phyloP scores from a whole-genome alignment of 1,140 invertebrate species.

The Eulimnadia texana region DNA sequence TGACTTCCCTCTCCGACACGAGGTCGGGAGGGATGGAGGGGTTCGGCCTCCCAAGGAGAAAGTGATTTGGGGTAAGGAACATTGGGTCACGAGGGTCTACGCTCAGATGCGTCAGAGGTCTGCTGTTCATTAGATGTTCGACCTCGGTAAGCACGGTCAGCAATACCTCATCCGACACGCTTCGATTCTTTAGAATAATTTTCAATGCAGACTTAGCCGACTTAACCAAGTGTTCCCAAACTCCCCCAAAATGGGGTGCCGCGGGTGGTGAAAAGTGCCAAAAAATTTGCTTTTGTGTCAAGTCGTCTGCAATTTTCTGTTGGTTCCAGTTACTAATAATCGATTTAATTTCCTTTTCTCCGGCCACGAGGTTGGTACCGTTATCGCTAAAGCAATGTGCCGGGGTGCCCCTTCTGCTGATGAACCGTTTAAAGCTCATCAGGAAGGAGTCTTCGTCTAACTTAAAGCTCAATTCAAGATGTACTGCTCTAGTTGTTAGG shows the following conservation, averaged over 20 bases:
- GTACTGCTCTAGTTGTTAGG: constrained; percentile 22
- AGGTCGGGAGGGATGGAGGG: background rate
- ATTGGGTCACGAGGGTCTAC: constrained; percentile 13
- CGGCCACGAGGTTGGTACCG: constrained; percentile 24
- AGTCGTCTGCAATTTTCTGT: background rate
- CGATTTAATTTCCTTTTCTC: constrained; percentile 18
- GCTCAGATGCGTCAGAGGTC: constrained; percentile 14
- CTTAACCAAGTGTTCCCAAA: constrained; percentile 9
- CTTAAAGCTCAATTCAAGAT: constrained; percentile 22
- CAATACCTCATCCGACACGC: background rate
- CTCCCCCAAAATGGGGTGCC: constrained; percentile 12
- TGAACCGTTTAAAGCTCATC: constrained; percentile 22
- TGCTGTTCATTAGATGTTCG: constrained; percentile 20
- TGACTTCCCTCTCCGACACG: background rate
- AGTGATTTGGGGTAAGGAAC: constrained; percentile 17
- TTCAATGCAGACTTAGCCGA: constrained; percentile 16
- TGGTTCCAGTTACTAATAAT: background rate
- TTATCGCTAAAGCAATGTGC: constrained; percentile 23
- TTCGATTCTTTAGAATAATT: background rate
- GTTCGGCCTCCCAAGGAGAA: constrained; percentile 6
- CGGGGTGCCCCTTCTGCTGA: constrained; percentile 20
- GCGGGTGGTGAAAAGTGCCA: constrained; percentile 21
- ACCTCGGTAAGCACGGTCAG: constrained; percentile 19
- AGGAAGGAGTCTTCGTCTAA: constrained; percentile 21
- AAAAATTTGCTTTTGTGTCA: constrained; percentile 15